Evolutionary conservation across 2,797 vertebrate genomes (phyloP), one percentile per base, ranked within the genome.

Genomic region (Sebastes oblongus): DNA sequence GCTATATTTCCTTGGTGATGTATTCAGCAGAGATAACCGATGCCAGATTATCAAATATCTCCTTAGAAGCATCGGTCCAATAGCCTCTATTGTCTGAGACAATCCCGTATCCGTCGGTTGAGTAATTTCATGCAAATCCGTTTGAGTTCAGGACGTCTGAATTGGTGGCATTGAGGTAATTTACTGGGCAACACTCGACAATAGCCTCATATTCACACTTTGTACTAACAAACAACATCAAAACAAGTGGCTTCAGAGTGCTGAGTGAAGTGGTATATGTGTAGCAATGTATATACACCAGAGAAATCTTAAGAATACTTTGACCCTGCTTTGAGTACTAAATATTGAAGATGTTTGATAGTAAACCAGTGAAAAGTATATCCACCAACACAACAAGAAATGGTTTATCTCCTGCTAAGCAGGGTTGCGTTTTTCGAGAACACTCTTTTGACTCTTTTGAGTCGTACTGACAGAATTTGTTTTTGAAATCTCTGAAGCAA

Each of bases 61-160:
- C 77, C 82, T 91, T 82, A 71, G 75, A 84, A 82, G 77, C 75
- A 81, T 71, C 56, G 76, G 81, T 86, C 55, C 32, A 90, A 85
- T 73, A 82, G 72, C 72, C 75, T 80, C 84, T 34, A 85, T 91
- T 91, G 89, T 92, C 75, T 80, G 85, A 87, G 81, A 83, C 84
- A 85, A 88, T 86, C 80, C 84, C 1, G 34, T 58, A 67, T 78
- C 70, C 39, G 24, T 69, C 74, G 30, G 72, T 83, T 39, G 64
- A 89, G 80, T 91, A 89, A 94, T 94, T 91, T 85, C 58, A 94
- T 93, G 91, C 82, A 90, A 92, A 93, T 91, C 89, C 39, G 66
- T 67, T 83, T 36, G 82, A 93, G 81, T 93, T 87, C 80, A 82
- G 66, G 34, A 83, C 13, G 56, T 88, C 66, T 85, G 61, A 83